phyloP scores from a whole-genome alignment of 2,888 invertebrate species.

The Drosophila longiperda region DNA sequence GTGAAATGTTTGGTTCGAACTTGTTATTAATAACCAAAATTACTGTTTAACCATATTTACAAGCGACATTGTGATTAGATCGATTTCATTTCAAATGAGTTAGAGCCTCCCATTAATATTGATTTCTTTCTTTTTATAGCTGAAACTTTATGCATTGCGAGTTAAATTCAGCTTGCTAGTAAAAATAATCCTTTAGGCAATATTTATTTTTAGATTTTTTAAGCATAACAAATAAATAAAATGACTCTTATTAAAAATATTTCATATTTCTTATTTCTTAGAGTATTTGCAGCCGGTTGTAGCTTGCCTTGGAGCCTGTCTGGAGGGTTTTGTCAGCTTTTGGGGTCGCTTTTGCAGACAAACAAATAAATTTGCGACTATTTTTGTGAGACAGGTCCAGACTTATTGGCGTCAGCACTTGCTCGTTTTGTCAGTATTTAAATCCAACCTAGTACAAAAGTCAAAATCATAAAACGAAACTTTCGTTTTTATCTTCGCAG shows the following conservation, averaged over 20 bases:
- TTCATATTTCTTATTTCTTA: background rate
- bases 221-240: background rate
- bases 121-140: slow-evolving; percentile 6
- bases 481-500: slow-evolving; percentile 47
- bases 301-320: background rate
- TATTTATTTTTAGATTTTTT: background rate
- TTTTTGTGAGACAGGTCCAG: slow-evolving; percentile 67
- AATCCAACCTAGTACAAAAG: slow-evolving; percentile 40
- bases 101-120: slow-evolving; percentile 5
- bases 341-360: slow-evolving; percentile 48
- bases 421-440: slow-evolving; percentile 57
- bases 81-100: background rate
- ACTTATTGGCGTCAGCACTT: slow-evolving; percentile 75
- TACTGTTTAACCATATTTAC: slow-evolving; percentile 5
- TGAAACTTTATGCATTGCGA: background rate
- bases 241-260: background rate
- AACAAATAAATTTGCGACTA: slow-evolving; percentile 59
- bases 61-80: slow-evolving; percentile 2
- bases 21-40: slow-evolving; percentile 20
- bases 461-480: slow-evolving; percentile 64
- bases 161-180: background rate
- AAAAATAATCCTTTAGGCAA: background rate
- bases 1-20: slow-evolving; percentile 25
- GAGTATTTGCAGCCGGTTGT: slow-evolving; percentile 29
- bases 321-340: slow-evolving; percentile 47